A percentile compares a stretch with the other conserved stretches of the same genome.
Evolutionary conservation across 2,113 vertebrate genomes (phyloP).

Genomic region (Psittacula cyanocephala): DNA sequence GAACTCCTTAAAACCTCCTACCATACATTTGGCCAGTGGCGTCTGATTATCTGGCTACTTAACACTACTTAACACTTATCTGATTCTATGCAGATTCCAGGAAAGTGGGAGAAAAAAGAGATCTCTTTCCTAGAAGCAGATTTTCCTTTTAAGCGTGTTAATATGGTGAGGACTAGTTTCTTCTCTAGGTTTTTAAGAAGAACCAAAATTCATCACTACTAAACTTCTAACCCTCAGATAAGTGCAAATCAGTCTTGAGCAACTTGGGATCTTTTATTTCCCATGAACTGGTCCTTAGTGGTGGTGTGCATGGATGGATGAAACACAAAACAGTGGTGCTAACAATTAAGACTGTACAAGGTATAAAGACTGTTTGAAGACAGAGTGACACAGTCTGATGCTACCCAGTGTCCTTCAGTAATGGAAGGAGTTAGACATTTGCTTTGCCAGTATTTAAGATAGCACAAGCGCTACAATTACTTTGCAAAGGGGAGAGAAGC

Average conservation of each 20-base stretch:
- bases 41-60: not conserved
- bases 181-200: not conserved
- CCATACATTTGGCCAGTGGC: not conserved
- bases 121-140: not conserved
- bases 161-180: not conserved
- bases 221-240: not conserved
- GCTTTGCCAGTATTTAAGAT: not conserved
- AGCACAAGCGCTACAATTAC: not conserved
- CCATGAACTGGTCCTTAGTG: not conserved
- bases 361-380: not conserved
- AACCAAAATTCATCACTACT: not conserved
- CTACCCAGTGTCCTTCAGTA: not conserved
- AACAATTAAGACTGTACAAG: not conserved
- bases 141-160: not conserved
- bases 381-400: not conserved
- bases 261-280: not conserved
- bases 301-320: accelerated
- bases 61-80: not conserved
- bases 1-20: not conserved
- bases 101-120: not conserved
- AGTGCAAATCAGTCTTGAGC: not conserved
- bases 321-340: accelerated
- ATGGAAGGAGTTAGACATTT: not conserved
- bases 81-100: not conserved
- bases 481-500: not conserved